A percentile compares a stretch with the other conserved stretches of the same genome.
phyloP scores from a whole-genome alignment of 2,888 invertebrate species.

The Diplazon laetatorius region DNA sequence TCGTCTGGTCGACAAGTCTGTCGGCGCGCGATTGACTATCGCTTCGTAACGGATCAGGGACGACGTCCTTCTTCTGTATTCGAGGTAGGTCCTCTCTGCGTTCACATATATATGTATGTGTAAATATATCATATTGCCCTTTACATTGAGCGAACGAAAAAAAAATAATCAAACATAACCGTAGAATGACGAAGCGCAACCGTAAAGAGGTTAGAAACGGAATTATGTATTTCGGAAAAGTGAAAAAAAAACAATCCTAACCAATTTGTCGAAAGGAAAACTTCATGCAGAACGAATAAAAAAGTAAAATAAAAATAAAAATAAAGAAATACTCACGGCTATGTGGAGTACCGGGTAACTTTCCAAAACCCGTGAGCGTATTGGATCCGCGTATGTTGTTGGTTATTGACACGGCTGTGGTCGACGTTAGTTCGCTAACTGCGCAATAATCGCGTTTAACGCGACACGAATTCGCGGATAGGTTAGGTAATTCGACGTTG shows the following conservation, averaged over 20 bases:
- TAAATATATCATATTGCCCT: no score
- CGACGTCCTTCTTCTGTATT: constrained; percentile 52
- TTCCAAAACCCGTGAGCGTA: constrained; percentile 50
- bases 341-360: constrained; percentile 52
- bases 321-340: constrained; percentile 44
- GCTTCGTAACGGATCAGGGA: constrained; percentile 38
- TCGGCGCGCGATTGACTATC: constrained; percentile 15
- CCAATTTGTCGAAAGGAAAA: no score
- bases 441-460: constrained; percentile 77
- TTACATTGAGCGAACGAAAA: no score
- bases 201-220: no score
- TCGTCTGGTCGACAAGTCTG: constrained; percentile 36
- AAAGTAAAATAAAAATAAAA: background rate
- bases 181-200: no score
- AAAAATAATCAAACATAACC: no score
- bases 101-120: background rate
- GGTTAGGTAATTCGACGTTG: constrained; percentile 63
- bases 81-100: constrained; percentile 55
- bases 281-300: no score
- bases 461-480: constrained; percentile 67
- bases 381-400: constrained; percentile 37
- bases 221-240: no score
- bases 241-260: no score
- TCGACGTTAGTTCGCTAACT: constrained; percentile 70
- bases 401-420: constrained; percentile 28